Conservation (phyloP, 2,888 invertebrate species). For the Drosophila putrida region DNA sequence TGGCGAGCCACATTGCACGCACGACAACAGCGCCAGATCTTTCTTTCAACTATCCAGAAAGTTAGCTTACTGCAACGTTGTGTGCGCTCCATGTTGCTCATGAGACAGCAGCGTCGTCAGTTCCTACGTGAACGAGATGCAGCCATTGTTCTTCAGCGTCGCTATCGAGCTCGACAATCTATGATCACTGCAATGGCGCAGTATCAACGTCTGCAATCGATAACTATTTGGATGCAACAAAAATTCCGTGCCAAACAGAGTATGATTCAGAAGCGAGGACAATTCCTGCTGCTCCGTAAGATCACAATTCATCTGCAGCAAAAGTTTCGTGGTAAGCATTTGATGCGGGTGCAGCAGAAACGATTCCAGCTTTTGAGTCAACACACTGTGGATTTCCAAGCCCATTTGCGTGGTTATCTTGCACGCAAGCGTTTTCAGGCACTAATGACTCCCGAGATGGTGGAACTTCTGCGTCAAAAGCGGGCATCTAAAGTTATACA, state of each 20-base stretch:
- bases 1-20: constrained; percentile 82
- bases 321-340: constrained; percentile 85
- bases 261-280: constrained; percentile 64
- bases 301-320: constrained; percentile 80
- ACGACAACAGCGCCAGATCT: constrained; percentile 52
- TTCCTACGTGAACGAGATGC: constrained; percentile 35
- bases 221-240: constrained; percentile 78
- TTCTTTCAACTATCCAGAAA: constrained; percentile 35
- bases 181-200: constrained; percentile 73
- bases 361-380: constrained; percentile 60
- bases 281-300: constrained; percentile 66
- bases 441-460: constrained; percentile 86
- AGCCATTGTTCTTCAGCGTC: constrained; percentile 80
- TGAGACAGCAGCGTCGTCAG: constrained; percentile 46
- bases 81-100: constrained; percentile 81
- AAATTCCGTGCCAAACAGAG: constrained; percentile 73
- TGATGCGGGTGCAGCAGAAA: constrained; percentile 83
- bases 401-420: constrained; percentile 86
- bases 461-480: constrained; percentile 84
- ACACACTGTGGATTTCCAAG: constrained; percentile 69
- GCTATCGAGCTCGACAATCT: constrained; percentile 82
- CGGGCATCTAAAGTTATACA: constrained; percentile 89
- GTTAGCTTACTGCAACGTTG: constrained; percentile 80
- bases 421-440: constrained; percentile 86
- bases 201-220: constrained; percentile 79